These are phyloP conservation scores for Tetragonisca angustula DNA, from an alignment of 2,888 invertebrate species.

Conservation along the genomic window DNA sequence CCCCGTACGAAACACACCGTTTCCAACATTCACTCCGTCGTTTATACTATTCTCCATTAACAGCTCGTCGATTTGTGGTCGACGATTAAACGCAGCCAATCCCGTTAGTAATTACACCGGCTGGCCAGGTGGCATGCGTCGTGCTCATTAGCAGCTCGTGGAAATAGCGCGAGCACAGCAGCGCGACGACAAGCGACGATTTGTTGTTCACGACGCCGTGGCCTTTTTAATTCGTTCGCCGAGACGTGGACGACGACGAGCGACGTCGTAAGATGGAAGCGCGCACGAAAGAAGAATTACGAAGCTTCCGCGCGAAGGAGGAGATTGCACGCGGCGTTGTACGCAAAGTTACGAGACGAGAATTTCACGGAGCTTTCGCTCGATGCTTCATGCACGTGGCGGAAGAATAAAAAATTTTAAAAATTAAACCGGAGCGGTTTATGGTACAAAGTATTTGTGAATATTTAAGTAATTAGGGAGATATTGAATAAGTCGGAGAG, in stretches of 20 bases:
- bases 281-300: not conserved
- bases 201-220: slow-evolving; percentile 42
- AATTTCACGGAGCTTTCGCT: no score
- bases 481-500: no score
- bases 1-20: slow-evolving; percentile 35
- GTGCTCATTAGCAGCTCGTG: slow-evolving; percentile 65
- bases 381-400: no score
- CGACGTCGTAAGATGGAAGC: not conserved
- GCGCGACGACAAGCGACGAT: slow-evolving; percentile 51
- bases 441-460: no score
- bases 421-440: no score
- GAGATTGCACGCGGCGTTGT: no score
- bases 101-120: slow-evolving; percentile 66
- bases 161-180: slow-evolving; percentile 53
- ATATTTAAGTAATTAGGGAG: no score
- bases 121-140: slow-evolving; percentile 57
- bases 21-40: slow-evolving; percentile 50
- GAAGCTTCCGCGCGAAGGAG: not conserved
- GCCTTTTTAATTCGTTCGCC: slow-evolving; percentile 44
- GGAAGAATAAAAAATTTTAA: no score
- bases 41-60: slow-evolving; percentile 65
- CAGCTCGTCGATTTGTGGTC: slow-evolving; percentile 67
- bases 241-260: not conserved
- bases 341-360: no score
- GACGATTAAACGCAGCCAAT: slow-evolving; percentile 69